phyloP scores from a whole-genome alignment of 2,888 invertebrate genomes.

The Operophtera brumata region DNA sequence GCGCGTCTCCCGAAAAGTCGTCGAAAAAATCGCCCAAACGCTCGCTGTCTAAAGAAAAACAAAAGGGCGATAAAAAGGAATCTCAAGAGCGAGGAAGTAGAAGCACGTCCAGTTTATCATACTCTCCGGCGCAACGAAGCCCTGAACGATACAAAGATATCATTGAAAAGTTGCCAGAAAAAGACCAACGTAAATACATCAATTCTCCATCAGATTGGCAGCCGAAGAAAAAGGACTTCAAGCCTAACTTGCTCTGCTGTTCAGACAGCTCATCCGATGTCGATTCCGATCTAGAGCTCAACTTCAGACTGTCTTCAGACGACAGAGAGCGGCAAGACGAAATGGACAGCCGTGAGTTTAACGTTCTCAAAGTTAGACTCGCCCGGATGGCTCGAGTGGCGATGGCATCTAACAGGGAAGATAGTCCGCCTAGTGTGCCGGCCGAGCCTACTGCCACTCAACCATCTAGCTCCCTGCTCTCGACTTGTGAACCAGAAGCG shows the following conservation, averaged over 20 bases:
- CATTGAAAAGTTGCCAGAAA: slow-evolving; percentile 79
- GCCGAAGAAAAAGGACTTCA: slow-evolving; percentile 57
- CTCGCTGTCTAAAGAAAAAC: slow-evolving; percentile 43
- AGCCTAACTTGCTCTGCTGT: slow-evolving; percentile 76
- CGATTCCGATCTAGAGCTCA: slow-evolving; percentile 39
- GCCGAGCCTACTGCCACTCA: not conserved
- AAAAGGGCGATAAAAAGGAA: slow-evolving; percentile 43
- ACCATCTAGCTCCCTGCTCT: not conserved
- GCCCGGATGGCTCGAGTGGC: slow-evolving; percentile 74
- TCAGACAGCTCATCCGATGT: slow-evolving; percentile 78
- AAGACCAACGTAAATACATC: slow-evolving; percentile 77
- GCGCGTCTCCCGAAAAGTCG: slow-evolving; percentile 47
- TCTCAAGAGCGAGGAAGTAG: slow-evolving; percentile 62
- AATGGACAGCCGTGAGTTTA: slow-evolving; percentile 83
- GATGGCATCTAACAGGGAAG: not conserved
- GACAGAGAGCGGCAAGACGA: slow-evolving; percentile 78
- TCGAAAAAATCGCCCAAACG: slow-evolving; percentile 48
- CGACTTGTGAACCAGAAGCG: not conserved
- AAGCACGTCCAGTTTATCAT: slow-evolving; percentile 82
- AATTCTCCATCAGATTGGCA: slow-evolving; percentile 66
- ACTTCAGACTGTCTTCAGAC: slow-evolving; percentile 75
- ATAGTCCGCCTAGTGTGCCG: not conserved
- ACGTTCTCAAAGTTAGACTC: slow-evolving; percentile 83
- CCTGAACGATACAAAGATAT: slow-evolving; percentile 86
- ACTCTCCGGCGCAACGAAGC: slow-evolving; percentile 84